Evolutionary conservation across 2,888 invertebrate genomes (phyloP).

Genomic region (Diabrotica balteata): DNA sequence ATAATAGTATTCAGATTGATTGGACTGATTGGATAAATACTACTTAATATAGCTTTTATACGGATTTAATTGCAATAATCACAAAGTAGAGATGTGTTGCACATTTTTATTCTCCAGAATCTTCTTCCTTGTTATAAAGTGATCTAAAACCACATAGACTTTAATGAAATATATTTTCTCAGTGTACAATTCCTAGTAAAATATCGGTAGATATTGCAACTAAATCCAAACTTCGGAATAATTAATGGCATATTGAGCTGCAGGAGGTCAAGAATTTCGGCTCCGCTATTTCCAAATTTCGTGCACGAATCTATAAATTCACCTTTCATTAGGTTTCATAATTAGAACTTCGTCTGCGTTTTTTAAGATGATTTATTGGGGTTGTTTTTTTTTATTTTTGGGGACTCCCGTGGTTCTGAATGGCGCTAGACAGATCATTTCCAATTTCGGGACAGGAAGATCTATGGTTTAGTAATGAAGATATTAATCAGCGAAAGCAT

Average conservation of each 20-base stretch:
- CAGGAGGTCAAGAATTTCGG: slow-evolving; percentile 27
- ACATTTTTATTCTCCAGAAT: too few relatives aligned
- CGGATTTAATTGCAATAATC: too few relatives aligned
- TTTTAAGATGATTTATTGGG: slow-evolving; percentile 17
- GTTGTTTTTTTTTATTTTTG: slow-evolving; percentile 2
- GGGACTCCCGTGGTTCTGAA: slow-evolving; percentile 4
- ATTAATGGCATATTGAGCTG: slow-evolving; percentile 18
- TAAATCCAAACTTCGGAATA: slow-evolving; percentile 27
- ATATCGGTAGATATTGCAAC: slow-evolving; percentile 28
- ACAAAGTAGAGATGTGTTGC: too few relatives aligned
- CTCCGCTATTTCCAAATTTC: slow-evolving; percentile 17
- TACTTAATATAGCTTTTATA: too few relatives aligned
- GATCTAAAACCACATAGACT: too few relatives aligned
- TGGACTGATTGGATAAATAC: too few relatives aligned
- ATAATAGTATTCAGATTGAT: too few relatives aligned
- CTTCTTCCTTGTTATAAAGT: too few relatives aligned
- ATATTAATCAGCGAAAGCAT: neutral
- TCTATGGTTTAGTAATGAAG: neutral
- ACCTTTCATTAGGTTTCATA: slow-evolving; percentile 28
- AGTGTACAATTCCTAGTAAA: slow-evolving; percentile 6
- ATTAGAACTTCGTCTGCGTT: slow-evolving; percentile 18
- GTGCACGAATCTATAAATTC: slow-evolving; percentile 25
- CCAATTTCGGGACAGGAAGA: neutral
- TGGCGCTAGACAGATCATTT: slow-evolving; percentile 4
- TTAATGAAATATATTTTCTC: neutral